phyloP scores from a whole-genome alignment of 2,888 invertebrate genomes.

The Pammene fasciana region DNA sequence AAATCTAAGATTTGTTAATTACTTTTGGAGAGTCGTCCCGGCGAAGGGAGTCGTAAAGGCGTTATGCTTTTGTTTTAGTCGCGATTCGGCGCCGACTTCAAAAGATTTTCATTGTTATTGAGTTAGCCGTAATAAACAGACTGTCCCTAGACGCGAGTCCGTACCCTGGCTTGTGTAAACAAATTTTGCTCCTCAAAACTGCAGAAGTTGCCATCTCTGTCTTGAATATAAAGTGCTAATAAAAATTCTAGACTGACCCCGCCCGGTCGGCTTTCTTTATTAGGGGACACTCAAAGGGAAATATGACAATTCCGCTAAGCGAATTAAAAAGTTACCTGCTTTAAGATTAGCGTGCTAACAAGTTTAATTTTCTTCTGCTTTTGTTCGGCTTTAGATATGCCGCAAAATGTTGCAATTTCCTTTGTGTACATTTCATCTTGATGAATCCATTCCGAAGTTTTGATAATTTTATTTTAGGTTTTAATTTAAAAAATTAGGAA shows the following conservation, averaged over 20 bases:
- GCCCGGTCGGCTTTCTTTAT: constrained; percentile 64
- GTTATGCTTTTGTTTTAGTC: constrained; percentile 64
- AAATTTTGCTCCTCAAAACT: constrained; percentile 54
- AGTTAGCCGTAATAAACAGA: constrained; percentile 61
- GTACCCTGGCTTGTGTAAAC: constrained; percentile 55
- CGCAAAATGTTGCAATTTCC: constrained; percentile 41
- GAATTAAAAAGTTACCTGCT: constrained; percentile 79
- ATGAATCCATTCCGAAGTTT: constrained; percentile 38
- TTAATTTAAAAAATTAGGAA: constrained; percentile 18
- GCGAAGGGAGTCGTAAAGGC: constrained; percentile 64
- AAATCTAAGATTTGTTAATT: constrained; percentile 77
- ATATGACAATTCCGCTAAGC: constrained; percentile 74
- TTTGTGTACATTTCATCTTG: constrained; percentile 37
- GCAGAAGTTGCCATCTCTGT: constrained; percentile 52
- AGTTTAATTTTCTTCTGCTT: constrained; percentile 69
- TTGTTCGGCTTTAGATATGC: constrained; percentile 57
- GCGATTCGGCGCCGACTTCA: constrained; percentile 62
- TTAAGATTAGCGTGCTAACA: constrained; percentile 71
- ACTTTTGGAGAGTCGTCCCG: constrained; percentile 54
- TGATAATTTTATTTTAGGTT: constrained; percentile 32
- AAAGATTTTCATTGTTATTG: constrained; percentile 64
- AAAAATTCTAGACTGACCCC: constrained; percentile 66
- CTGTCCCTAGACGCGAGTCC: constrained; percentile 50
- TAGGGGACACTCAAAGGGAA: constrained; percentile 69
- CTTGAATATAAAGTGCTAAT: constrained; percentile 63